A percentile compares a stretch with the other conserved stretches of the same genome.
Conservation (phyloP, 2,888 invertebrate species). For the Acheta domesticus region DNA sequence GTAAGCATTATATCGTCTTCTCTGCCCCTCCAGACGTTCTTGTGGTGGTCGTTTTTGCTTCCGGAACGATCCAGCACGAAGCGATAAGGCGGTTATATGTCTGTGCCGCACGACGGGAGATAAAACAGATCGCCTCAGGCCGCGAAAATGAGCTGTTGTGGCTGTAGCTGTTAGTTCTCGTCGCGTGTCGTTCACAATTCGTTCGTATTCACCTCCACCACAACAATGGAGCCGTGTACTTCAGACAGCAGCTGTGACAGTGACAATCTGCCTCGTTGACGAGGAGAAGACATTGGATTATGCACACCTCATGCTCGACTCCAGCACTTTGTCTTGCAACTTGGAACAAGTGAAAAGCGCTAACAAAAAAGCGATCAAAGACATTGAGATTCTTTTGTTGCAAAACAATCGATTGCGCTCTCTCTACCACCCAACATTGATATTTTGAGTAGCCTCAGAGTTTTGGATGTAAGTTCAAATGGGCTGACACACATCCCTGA, state of each 20-base stretch:
- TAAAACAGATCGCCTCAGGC: too few relatives aligned
- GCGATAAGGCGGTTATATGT: too few relatives aligned
- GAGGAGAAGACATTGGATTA: conserved; percentile 62
- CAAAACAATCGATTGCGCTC: conserved; percentile 79
- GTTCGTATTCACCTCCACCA: too few relatives aligned
- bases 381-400: conserved; percentile 70
- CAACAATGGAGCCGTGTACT: conserved; percentile 54
- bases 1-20: too few relatives aligned
- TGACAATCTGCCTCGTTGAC: conserved; percentile 65
- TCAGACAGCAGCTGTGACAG: conserved; percentile 78
- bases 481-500: conserved; percentile 71
- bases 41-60: too few relatives aligned
- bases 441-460: conserved; percentile 69
- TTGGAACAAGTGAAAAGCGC: conserved; percentile 27
- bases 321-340: conserved; percentile 54
- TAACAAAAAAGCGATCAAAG: conserved; percentile 24
- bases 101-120: too few relatives aligned
- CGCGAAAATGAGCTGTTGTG: too few relatives aligned
- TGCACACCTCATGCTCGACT: conserved; percentile 60
- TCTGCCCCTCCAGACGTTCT: too few relatives aligned
- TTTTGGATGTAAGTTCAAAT: conserved; percentile 85
- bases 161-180: too few relatives aligned
- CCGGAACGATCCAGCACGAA: too few relatives aligned
- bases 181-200: too few relatives aligned
- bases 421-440: conserved; percentile 78